A percentile compares a stretch with the other conserved stretches of the same genome.
Evolutionary conservation across 2,797 vertebrate species (phyloP).

Genomic region (Sparus aurata): DNA sequence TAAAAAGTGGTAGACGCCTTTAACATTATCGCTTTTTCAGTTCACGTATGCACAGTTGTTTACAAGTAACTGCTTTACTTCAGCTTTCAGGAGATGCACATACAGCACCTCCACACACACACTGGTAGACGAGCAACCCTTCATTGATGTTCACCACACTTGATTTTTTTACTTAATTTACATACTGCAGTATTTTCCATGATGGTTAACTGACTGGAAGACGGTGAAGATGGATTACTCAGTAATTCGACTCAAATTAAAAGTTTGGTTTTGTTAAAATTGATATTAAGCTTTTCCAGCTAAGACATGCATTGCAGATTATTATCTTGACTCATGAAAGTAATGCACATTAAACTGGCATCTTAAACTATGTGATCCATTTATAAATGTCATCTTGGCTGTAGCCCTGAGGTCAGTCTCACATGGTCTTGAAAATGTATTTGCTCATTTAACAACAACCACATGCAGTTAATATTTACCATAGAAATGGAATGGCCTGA

Average conservation of each 20-base stretch:
- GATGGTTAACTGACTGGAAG: neutral
- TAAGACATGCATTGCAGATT: neutral
- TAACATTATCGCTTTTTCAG: neutral
- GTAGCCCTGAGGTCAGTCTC: neutral
- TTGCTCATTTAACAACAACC: neutral
- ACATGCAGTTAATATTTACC: neutral
- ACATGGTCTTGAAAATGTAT: neutral
- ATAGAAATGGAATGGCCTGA: neutral
- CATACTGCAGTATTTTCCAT: neutral
- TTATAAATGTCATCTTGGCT: neutral
- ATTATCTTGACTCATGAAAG: neutral
- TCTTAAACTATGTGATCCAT: neutral
- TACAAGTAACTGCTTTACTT: neutral
- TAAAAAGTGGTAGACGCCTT: neutral
- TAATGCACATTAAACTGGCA: neutral
- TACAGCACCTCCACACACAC: neutral
- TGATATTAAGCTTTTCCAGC: neutral
- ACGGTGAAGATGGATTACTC: conserved; percentile 1
- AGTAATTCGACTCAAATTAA: neutral
- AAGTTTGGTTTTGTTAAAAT: neutral
- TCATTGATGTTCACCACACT: conserved; percentile 3
- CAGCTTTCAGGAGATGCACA: neutral
- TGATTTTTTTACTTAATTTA: conserved; percentile 15
- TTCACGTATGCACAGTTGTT: neutral
- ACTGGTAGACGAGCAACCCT: neutral